Evolutionary conservation across 2,888 invertebrate species (phyloP), one percentile per base, ranked within the genome.

Genomic region (Junonia oenone): DNA sequence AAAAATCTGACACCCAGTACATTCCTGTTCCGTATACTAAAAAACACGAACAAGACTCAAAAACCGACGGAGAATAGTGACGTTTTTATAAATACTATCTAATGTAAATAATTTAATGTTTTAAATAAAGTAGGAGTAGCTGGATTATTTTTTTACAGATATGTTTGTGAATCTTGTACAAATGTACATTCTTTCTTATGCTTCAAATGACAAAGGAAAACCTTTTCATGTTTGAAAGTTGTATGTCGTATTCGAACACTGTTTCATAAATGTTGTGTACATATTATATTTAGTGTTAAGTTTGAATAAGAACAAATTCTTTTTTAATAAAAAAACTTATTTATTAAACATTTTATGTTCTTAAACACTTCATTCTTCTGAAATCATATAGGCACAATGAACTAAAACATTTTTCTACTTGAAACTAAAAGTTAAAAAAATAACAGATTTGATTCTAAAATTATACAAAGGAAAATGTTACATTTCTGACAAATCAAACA

Each of bases 311-410:
- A 80, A 61, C 72, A 66, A 62, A 53, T 68, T 71, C 53, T 59
- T 78, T 77, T 82, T 79, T 74, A 74, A 83, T 78, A 83, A 40
- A 87, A 83, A 77, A 22, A 71, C 73, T 78, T 87, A 89, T 89
- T 89, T 89, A 89, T 89, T 89, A 77, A 71, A 68, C 65, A 15
- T 56, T 55, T 58, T 54, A 38, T 59, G 37, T 37, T 26, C 43
- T 61, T 54, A 51, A 55, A 59, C 29, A 45, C 26, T 52, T 19
- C 29, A 50, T 51, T 43, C 54, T 43, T 38, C 51, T 35, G 52
- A 37, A 53, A 61, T 43, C 43, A 22, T 40, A n/a, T n/a, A n/a
- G n/a, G 13, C 6, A 6, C 11, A 14, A 43, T 17, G 26, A 43
- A 46, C 8, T 17, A 37, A 37, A 46, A 9, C 15, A 11, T 45